Evolutionary conservation across 2,797 vertebrate species (phyloP).

Genomic region (Limnodromus scolopaceus): DNA sequence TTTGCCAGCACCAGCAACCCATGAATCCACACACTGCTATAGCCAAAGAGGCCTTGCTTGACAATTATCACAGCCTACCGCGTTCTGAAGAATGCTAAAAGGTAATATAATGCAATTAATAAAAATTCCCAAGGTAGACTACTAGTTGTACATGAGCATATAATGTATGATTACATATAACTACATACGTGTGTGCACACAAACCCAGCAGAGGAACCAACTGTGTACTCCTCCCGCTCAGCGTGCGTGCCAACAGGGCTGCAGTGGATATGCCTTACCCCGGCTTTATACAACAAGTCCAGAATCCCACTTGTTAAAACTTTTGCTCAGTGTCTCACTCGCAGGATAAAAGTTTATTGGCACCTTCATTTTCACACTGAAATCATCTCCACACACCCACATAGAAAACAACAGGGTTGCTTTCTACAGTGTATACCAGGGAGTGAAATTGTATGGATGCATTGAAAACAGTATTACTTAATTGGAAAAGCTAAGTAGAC

Average conservation of each 20-base stretch:
- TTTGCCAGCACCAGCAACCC: not conserved
- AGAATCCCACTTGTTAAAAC: not conserved
- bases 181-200: fast-evolving
- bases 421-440: fast-evolving
- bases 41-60: not conserved
- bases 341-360: not conserved
- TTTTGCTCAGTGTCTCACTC: not conserved
- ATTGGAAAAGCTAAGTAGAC: not conserved
- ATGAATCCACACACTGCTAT: not conserved
- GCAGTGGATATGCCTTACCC: not conserved
- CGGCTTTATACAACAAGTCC: not conserved
- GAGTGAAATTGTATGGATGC: not conserved
- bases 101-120: not conserved
- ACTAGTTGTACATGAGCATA: not conserved
- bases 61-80: not conserved
- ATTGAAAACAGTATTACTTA: not conserved
- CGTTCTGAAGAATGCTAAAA: not conserved
- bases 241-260: fast-evolving
- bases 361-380: not conserved
- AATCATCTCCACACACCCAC: not conserved
- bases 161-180: not conserved
- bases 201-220: not conserved
- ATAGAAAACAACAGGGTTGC: not conserved
- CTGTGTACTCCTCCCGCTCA: fast-evolving
- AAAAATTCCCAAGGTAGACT: not conserved